Base-by-base conservation (phyloP, 2,888 invertebrate species). In the Ophioninae sp. region DNA sequence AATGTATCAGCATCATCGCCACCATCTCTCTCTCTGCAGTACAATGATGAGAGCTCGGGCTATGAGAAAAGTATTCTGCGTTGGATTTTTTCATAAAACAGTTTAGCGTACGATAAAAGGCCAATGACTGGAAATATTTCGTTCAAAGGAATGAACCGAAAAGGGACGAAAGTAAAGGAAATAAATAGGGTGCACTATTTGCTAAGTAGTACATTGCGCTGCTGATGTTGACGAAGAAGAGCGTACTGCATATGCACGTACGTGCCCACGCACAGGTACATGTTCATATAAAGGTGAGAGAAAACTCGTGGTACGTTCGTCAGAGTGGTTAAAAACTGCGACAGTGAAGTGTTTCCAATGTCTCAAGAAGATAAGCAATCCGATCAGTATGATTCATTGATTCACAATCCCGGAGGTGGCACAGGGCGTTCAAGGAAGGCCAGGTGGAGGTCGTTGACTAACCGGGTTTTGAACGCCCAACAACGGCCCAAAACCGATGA, bases 261-360 rank as follows among this genome's bases (percentile, higher is more conserved):
- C 10, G 0, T 0, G 13, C 10, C 0, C 44, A 44, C 5, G 13
- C 8, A 61, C 10, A 23, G 17, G 41, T 61, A 23, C 13, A 61
- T 13, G 13, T 37, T 20, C 64, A 69, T 21, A 62, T 56, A 74
- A 74, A 82, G 78, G 78, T 74, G 30, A 21, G 20, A 61, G 82
- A 78, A 50, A 81, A 78, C 78, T 82, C 59, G 78, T 69, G 57
- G 73, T 44, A 78, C 68, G 78, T 82, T 82, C 78, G 44, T 65
- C 64, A 62, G 30, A 61, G 73, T 70, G 62, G 69, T 82, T 78
- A 78, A 74, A 82, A 82, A 23, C 78, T 78, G 21, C 10, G 3
- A 17, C 20, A 69, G 74, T 67, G 64, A 64, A 82, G 62, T 82
- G 78, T 37, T 67, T 74, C 74, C 57, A 78, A 77, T 73, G 67